Base-by-base conservation (phyloP, 2,113 vertebrate species). In the Callaeas wilsoni region DNA sequence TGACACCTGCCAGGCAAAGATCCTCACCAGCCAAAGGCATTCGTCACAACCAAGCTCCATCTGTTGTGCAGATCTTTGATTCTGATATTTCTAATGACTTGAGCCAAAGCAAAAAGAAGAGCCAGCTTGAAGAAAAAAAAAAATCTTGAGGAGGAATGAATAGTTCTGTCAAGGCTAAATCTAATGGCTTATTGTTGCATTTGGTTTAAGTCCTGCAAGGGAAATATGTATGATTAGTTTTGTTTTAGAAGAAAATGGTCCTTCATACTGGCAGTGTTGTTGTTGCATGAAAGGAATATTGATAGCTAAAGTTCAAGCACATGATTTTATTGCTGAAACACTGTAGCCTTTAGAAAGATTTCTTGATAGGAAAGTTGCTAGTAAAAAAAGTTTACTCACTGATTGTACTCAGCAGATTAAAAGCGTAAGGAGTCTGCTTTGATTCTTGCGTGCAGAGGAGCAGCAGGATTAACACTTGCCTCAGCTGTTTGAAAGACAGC, bases 1-100 rank as follows among this genome's bases (percentile, higher is more conserved):
- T 96, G 89, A 96, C 93, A 96, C 95, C 94, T 97, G 94, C 92
- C 93, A 96, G 77, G 84, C 91, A 77, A 77, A 93, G 74, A 91
- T 93, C 78, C 64, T 83, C 67, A 91, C 65, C 75, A 94, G 90
- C 75, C 82, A 94, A 94, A 93, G 73, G 81, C 87, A 84, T 94
- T 94, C 91, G 94, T 95, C 84, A 85, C 37, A 91, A 37, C 49
- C 0, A 0, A 87, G 84, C 87, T 90, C 94, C 82, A 93, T 89
- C 92, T 96, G 95, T 79, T 93, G 62, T 3, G 2, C 87, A 84
- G 69, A 89, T 93, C 90, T 86, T 93, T 9, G 4, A 55, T 95
- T 87, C 52, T 88, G 95, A 60, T 94, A 74, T 73, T 93, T 94
- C 49, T 92, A 57, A 74, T 59, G 74, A 29, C n/a, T 65, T 1